phyloP scores from a whole-genome alignment of 1,140 invertebrate genomes.

The Drosophila sucinea region DNA sequence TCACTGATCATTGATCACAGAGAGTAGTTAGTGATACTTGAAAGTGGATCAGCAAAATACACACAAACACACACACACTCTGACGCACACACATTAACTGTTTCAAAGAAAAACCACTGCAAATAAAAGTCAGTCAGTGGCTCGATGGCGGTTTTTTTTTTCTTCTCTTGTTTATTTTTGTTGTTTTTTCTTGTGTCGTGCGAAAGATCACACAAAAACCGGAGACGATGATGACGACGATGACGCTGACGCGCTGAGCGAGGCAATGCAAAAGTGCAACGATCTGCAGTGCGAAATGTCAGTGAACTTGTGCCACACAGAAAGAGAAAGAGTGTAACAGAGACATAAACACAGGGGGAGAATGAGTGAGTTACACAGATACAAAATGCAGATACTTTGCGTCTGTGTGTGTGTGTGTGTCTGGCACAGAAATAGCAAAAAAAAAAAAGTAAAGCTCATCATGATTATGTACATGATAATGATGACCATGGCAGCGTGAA shows the following conservation, averaged over 20 bases:
- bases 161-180: constrained; percentile 8
- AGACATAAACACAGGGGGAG: not conserved
- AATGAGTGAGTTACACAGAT: constrained; percentile 14
- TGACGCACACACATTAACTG: not conserved
- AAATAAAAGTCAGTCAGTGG: constrained; percentile 22
- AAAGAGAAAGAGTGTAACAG: constrained; percentile 23
- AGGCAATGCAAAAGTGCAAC: constrained; percentile 71
- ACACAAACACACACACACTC: not conserved
- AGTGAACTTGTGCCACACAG: constrained; percentile 59
- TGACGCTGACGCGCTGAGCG: constrained; percentile 22
- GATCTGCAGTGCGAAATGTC: constrained; percentile 76
- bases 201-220: constrained; percentile 31
- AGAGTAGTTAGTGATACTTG: not conserved
- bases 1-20: not conserved
- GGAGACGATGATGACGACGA: constrained; percentile 5
- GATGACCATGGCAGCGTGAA: constrained; percentile 65
- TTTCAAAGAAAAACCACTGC: constrained; percentile 14
- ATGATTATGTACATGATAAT: constrained; percentile 31
- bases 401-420: constrained; percentile 22
- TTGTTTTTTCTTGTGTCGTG: constrained; percentile 33
- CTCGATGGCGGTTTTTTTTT: not conserved
- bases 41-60: not conserved
- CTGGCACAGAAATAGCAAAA: constrained; percentile 61
- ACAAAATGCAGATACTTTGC: constrained; percentile 17
- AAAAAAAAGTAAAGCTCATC: constrained; percentile 30